A percentile compares a stretch with the other conserved stretches of the same genome.
phyloP scores from a whole-genome alignment of 2,888 invertebrate genomes.

The Melipona beecheii region DNA sequence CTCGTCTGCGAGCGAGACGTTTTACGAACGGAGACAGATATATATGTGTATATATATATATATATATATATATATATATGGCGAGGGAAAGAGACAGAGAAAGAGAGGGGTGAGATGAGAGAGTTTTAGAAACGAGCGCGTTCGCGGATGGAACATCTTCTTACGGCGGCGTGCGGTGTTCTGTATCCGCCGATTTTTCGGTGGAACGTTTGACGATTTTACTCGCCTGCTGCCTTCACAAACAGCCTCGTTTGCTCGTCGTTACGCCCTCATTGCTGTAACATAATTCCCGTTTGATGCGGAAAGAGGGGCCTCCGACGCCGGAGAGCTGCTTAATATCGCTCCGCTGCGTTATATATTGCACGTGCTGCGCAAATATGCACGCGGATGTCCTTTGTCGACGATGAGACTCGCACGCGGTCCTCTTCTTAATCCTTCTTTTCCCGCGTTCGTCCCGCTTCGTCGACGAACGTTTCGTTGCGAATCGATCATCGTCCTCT shows the following conservation, averaged over 20 bases:
- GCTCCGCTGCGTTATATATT: slow-evolving; percentile 53
- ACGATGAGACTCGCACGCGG: slow-evolving; percentile 19
- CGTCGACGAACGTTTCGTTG: no score
- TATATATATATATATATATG: no score
- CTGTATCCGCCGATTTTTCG: slow-evolving; percentile 58
- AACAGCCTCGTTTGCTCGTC: slow-evolving; percentile 66
- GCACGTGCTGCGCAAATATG: slow-evolving; percentile 56
- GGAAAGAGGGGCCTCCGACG: slow-evolving; percentile 47
- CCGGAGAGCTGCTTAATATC: slow-evolving; percentile 56
- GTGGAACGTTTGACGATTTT: slow-evolving; percentile 43
- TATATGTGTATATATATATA: no score
- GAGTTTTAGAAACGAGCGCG: slow-evolving; percentile 22
- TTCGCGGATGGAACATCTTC: slow-evolving; percentile 14
- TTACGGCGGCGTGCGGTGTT: not conserved
- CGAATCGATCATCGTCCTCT: not conserved
- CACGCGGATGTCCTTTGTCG: slow-evolving; percentile 57
- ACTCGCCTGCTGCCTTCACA: slow-evolving; percentile 16
- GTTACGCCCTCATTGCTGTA: slow-evolving; percentile 65
- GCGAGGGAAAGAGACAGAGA: no score
- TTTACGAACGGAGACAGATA: not conserved
- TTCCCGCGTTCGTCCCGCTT: not conserved
- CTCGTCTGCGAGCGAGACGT: not conserved
- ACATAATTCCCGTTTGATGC: slow-evolving; percentile 69
- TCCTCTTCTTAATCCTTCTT: slow-evolving; percentile 2
- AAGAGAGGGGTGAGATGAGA: no score